Conservation (phyloP, 2,113 vertebrate genomes). For the Pogona vitticeps region DNA sequence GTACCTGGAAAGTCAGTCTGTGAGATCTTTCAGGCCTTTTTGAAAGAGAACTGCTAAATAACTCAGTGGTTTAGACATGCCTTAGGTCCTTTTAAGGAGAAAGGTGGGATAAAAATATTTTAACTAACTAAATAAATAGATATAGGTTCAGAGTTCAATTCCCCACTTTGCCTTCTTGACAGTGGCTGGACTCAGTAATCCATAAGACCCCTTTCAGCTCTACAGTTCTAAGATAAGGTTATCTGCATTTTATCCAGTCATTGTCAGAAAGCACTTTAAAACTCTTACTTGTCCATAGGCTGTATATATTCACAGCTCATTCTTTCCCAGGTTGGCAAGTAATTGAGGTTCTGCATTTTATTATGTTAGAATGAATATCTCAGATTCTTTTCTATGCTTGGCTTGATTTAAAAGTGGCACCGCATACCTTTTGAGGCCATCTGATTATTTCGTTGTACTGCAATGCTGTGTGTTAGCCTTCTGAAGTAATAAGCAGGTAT, state of each 20-base stretch:
- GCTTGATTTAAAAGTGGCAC: conserved; percentile 39
- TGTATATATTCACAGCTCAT: background rate
- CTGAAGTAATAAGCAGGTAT: conserved; percentile 37
- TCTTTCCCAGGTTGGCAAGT: background rate
- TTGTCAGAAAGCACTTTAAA: background rate
- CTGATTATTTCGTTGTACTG: conserved; percentile 46
- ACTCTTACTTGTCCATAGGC: background rate
- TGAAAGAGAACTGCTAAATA: background rate
- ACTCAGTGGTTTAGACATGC: no score
- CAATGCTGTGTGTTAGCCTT: conserved; percentile 33
- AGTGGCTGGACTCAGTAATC: no score
- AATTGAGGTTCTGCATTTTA: background rate
- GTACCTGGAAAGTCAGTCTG: background rate
- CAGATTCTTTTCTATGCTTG: background rate
- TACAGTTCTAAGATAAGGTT: no score
- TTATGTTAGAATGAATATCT: background rate
- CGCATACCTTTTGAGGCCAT: conserved; percentile 8
- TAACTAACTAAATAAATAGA: no score
- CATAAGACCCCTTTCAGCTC: no score
- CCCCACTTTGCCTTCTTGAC: no score
- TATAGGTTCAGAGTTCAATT: no score
- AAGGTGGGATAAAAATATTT: no score
- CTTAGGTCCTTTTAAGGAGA: no score
- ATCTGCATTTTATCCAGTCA: background rate
- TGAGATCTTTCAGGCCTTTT: background rate